Base-by-base conservation (phyloP, 1,140 invertebrate genomes). In the Olivierus martensii region DNA sequence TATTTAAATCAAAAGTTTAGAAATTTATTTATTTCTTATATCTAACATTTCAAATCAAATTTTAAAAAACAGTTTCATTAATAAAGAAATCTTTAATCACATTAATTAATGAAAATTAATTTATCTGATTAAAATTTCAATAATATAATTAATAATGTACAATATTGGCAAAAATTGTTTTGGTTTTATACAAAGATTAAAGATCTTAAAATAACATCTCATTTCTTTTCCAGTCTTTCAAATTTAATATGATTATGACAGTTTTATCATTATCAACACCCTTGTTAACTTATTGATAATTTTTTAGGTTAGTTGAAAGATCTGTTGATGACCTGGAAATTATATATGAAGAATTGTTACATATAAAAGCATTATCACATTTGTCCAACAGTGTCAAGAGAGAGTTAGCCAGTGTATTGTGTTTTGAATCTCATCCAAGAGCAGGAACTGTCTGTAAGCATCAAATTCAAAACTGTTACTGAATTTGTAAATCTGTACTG, bases 291-390 rank as follows among this genome's bases (percentile, higher is more conserved):
- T 7, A 11, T 41, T 42, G 59, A 19, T 51, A 56, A 15, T 45
- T 46, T 60, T 60, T 35, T 63, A 84, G 81, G 57, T 75, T 77
- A 45, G 74, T 81, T 61, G 84, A 89, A 63, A 68, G 87, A 57
- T 84, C 79, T 3, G 65, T 73, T 6, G 84, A 88, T 62, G 87
- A 90, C 65, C 67, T 87, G 58, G 86, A 89, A 67, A 76, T 82
- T 50, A 85, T 90, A 52, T 89, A 86, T 66, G 85, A 89, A 62
- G 87, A 90, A 64, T 69, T 90, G 28, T 69, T 86, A 44, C 83
- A 87, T 62, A 83, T 90, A 52, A 82, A 84, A 62, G 84, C 86
- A 2, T 69, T 90, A 49, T 78, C 82, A 9, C 84, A 90, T 63
- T 69, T 90, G 19, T 84, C 83, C 45, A 86, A 83, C 57, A 84